Conservation (phyloP, 2,888 invertebrate genomes). For the Podabrus alpinus region DNA sequence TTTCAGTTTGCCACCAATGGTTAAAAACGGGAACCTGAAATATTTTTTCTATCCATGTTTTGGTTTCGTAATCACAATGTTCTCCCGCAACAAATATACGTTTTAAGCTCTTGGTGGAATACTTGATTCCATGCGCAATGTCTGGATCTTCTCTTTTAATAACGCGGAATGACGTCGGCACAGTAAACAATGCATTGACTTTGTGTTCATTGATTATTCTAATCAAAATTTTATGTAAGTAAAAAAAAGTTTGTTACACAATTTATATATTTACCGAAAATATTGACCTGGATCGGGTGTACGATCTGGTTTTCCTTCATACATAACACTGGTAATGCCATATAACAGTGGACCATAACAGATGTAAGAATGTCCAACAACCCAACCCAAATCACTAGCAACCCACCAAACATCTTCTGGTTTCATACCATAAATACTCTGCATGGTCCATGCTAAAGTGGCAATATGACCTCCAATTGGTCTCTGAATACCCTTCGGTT, state of each 20-base stretch:
- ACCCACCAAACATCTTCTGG: slow-evolving; percentile 88
- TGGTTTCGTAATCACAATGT: slow-evolving; percentile 90
- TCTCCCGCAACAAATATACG: slow-evolving; percentile 88
- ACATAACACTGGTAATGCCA: slow-evolving; percentile 81
- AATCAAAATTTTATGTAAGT: slow-evolving; percentile 25
- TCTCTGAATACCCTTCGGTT: slow-evolving; percentile 81
- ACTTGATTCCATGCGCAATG: slow-evolving; percentile 64
- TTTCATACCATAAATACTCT: slow-evolving; percentile 76
- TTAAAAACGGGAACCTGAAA: slow-evolving; percentile 81
- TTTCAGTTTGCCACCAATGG: slow-evolving; percentile 98
- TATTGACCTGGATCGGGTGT: slow-evolving; percentile 93
- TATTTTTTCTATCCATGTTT: slow-evolving; percentile 72
- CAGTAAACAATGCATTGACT: slow-evolving; percentile 84
- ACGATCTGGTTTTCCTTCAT: slow-evolving; percentile 93
- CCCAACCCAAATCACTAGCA: slow-evolving; percentile 89
- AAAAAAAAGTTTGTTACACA: not conserved
- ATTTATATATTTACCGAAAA: slow-evolving; percentile 66
- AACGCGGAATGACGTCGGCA: slow-evolving; percentile 88
- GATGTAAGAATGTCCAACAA: slow-evolving; percentile 93
- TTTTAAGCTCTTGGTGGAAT: slow-evolving; percentile 71
- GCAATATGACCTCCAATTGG: slow-evolving; percentile 90
- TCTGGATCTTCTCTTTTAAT: slow-evolving; percentile 82
- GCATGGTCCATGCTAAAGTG: slow-evolving; percentile 83
- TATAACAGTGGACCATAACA: slow-evolving; percentile 87
- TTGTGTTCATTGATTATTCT: slow-evolving; percentile 87